phyloP scores from a whole-genome alignment of 2,797 vertebrate species.

The Leuciscus waleckii region DNA sequence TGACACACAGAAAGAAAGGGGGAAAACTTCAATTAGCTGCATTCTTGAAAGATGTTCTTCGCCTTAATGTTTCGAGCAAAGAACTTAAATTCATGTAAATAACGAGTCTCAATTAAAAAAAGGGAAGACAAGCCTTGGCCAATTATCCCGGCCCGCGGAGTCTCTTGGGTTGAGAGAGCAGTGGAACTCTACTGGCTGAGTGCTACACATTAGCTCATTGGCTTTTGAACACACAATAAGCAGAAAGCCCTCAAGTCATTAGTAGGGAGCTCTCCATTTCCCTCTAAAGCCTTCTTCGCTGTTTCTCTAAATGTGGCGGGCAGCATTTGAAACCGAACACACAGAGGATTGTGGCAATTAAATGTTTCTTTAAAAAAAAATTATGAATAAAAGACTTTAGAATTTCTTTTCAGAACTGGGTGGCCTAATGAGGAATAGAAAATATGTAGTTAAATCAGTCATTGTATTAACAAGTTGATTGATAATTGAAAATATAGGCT shows the following conservation, averaged over 20 bases:
- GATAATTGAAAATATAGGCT: not conserved
- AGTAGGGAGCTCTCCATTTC: slow-evolving; percentile 61
- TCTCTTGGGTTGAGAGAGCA: slow-evolving; percentile 63
- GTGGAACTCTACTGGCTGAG: slow-evolving; percentile 50
- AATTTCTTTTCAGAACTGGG: slow-evolving; percentile 3
- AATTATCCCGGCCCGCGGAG: slow-evolving; percentile 63
- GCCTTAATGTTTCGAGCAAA: slow-evolving; percentile 62
- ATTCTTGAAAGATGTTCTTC: slow-evolving; percentile 63
- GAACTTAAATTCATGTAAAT: slow-evolving; percentile 64
- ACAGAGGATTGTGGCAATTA: slow-evolving; percentile 55
- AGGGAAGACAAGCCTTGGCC: slow-evolving; percentile 60
- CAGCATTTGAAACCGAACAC: slow-evolving; percentile 53
- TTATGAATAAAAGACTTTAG: slow-evolving; percentile 14
- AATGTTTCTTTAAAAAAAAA: slow-evolving; percentile 42
- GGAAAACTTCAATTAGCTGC: slow-evolving; percentile 63
- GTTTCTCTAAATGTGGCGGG: slow-evolving; percentile 53
- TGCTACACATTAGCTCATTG: slow-evolving; percentile 61
- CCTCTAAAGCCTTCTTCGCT: slow-evolving; percentile 38
- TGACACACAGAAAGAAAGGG: slow-evolving; percentile 52
- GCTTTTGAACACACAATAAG: slow-evolving; percentile 63
- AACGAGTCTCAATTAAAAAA: slow-evolving; percentile 66
- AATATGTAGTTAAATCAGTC: not conserved
- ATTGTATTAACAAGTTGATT: not conserved
- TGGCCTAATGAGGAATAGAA: not conserved
- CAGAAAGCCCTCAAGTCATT: slow-evolving; percentile 65